Base-by-base conservation (phyloP, 2,797 vertebrate genomes). In the Epinephelus malabaricus region DNA sequence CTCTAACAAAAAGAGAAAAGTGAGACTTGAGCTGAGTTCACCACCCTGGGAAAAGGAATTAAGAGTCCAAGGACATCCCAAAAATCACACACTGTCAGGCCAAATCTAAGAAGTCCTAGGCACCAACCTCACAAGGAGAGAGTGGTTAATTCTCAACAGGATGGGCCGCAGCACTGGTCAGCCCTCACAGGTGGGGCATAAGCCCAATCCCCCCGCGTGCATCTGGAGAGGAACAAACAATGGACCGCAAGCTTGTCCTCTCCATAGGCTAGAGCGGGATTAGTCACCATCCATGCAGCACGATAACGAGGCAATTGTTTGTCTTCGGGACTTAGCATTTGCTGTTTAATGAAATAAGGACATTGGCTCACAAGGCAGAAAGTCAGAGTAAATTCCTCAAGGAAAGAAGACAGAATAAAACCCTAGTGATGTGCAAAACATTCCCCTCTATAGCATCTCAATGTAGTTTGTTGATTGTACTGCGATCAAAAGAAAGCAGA, bases 191-290 rank as follows among this genome's bases (percentile, higher is more conserved):
- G 46, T 59, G 64, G 38, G 56, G 59, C 53, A 43, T 45, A 66
- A 27, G 8, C 34, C 59, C 64, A 47, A 53, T 43, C 68, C 66
- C 50, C 70, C 73, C 46, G 67, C 21, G 17, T 62, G 70, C 65
- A 46, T 78, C 45, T 70, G 70, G 65, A 73, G 62, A 71, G 73
- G 58, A 45, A 63, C 78, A 80, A 83, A 89, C 63, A 88, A 88
- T 55, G 46, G 74, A 73, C 53, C 59, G 50, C 75, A 64, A 77
- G 69, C 70, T 54, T 73, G 76, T 83, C 87, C 71, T 81, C 61
- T 58, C 64, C 34, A 63, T 5, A 43, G 71, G 62, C 69, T 71
- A 40, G 81, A 76, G 79, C 40, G 66, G 72, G 86, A 88, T 90
- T 86, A 87, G 73, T 69, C 62, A 23, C 50, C 65, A 66, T 64